Conservation (phyloP, 2,888 invertebrate genomes). For the Urechis unicinctus region DNA sequence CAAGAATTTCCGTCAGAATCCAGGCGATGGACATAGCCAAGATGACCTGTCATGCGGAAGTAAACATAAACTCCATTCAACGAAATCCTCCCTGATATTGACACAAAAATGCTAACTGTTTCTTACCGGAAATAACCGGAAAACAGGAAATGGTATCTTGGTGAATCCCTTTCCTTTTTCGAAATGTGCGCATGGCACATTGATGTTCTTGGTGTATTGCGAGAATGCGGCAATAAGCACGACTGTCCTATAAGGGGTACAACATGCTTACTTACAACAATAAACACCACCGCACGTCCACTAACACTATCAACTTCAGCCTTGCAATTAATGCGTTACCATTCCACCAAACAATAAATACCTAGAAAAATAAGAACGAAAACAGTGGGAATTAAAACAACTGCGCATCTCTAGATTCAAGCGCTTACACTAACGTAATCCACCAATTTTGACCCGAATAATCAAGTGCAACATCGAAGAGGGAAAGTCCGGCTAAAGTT, state of each 20-base stretch:
- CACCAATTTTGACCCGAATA: constrained; percentile 77
- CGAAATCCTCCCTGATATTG: neutral
- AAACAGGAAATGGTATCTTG: constrained; percentile 21
- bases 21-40: constrained; percentile 32
- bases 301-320: neutral
- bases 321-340: neutral
- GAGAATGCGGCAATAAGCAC: constrained; percentile 71
- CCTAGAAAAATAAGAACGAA: too few species aligned
- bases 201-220: constrained; percentile 59
- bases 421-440: constrained; percentile 66
- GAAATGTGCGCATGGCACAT: constrained; percentile 22
- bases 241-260: constrained; percentile 59
- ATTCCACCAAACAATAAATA: too few species aligned
- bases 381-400: too few species aligned
- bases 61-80: neutral
- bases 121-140: constrained; percentile 31
- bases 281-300: neutral
- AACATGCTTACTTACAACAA: neutral
- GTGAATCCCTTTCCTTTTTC: constrained; percentile 18
- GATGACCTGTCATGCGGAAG: constrained; percentile 57
- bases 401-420: neutral
- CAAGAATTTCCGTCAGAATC: constrained; percentile 25
- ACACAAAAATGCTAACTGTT: neutral
- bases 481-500: constrained; percentile 59
- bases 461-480: constrained; percentile 70